These are phyloP conservation scores for Xerus inauris DNA, from an alignment of 2,113 vertebrate genomes.

Conservation along the genomic window DNA sequence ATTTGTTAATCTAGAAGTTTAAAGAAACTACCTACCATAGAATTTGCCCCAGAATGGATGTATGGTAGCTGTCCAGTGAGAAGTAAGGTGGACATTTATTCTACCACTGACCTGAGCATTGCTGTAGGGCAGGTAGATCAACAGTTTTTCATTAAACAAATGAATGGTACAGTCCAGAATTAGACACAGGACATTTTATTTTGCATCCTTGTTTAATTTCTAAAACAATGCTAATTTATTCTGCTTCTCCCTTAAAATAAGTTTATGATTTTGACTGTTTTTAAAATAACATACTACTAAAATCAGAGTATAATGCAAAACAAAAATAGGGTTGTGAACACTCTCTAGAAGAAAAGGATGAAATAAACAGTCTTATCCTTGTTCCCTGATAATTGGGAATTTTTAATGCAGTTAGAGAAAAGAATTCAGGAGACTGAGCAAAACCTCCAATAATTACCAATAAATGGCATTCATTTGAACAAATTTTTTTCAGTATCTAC, in stretches of 20 bases:
- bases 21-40: not conserved
- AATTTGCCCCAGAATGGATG: not conserved
- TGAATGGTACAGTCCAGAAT: not conserved
- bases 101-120: not conserved
- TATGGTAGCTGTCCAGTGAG: not conserved
- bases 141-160: not conserved
- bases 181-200: not conserved
- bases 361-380: not conserved
- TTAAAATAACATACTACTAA: not conserved
- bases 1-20: not conserved
- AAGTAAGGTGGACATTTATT: not conserved
- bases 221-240: not conserved
- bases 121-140: not conserved
- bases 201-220: not conserved
- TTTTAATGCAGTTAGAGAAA: conserved; percentile 8
- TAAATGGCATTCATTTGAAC: not conserved
- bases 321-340: not conserved
- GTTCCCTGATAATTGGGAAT: not conserved
- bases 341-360: not conserved
- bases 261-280: not conserved
- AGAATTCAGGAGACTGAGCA: not conserved
- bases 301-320: not conserved
- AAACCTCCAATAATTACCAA: not conserved
- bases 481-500: not conserved
- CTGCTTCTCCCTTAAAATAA: not conserved